Evolutionary conservation across 1,140 invertebrate species (phyloP), one percentile per base, ranked within the genome.

Genomic region (Venustaconcha ellipsiformis): DNA sequence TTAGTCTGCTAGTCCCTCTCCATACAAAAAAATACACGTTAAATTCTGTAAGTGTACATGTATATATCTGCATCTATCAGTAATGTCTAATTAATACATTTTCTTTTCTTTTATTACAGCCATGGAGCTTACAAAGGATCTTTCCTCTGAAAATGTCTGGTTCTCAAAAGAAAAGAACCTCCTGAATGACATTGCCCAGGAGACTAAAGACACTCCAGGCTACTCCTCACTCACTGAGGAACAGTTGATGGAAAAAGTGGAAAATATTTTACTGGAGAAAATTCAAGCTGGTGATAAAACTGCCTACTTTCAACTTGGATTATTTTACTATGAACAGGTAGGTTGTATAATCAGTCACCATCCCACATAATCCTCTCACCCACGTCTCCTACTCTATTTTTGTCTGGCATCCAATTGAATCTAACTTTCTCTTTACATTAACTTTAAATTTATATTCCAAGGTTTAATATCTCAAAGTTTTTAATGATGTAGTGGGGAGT

Each of bases 241-340:
- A 37, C 84, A 89, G 70, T 71, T 89, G n/a, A 83, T 82, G 78
- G 86, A 89, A 70, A 85, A 85, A 72, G 79, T 89, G 11, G 89
- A 89, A 80, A 83, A 73, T 13, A 83, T 89, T 71, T 81, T 90
- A 15, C 67, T 88, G 62, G 85, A 89, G 67, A 87, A 84, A 71
- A 88, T 89, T 18, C 84, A 85, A 76, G 74, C 80, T 75, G 88
- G 86, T 18, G 83, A 89, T 26, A 83, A 83, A 57, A 69, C 76
- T 55, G 87, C 86, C 66, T 82, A 83, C 64, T 90, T 90, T 75
- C 88, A 89, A 59, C 79, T 90, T 2, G 89, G 84, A 63, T 80
- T 89, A 37, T 84, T 89, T 63, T 89, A 88, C 69, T 88, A 86
- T 85, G 88, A 90, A 69, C 83, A 88, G 82, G 89, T 89, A 71